Conservation (phyloP, 2,888 invertebrate species). For the Tinea trinotella region DNA sequence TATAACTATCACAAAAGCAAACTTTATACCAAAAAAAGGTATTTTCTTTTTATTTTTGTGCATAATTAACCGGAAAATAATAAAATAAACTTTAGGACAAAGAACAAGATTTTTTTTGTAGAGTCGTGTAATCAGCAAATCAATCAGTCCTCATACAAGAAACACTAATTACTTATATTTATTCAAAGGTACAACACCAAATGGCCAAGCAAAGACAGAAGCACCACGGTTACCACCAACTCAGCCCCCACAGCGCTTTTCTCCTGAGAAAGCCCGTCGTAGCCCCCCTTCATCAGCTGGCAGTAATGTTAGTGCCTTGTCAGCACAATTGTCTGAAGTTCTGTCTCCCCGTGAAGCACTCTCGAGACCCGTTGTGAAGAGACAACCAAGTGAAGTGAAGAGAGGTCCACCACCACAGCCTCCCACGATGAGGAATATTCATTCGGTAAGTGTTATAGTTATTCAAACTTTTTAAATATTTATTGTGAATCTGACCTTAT, state of each 20-base stretch:
- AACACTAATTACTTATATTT: no score
- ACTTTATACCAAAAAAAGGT: no score
- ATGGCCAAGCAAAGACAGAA: conserved; percentile 52
- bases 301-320: conserved; percentile 45
- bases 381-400: conserved; percentile 55
- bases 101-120: no score
- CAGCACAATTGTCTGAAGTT: conserved; percentile 50
- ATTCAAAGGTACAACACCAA: conserved; percentile 28
- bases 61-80: no score
- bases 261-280: conserved; percentile 45
- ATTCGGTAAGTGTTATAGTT: conserved; percentile 62
- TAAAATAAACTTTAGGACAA: no score
- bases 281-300: conserved; percentile 29
- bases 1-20: no score
- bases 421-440: conserved; percentile 79
- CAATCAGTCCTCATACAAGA: no score
- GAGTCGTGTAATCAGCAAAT: no score
- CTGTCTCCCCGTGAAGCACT: conserved; percentile 37
- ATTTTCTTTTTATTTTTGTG: no score
- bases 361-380: conserved; percentile 39
- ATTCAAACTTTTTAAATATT: no score
- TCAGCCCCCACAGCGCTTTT: conserved; percentile 38
- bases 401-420: conserved; percentile 89
- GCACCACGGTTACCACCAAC: conserved; percentile 49
- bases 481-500: no score